Conservation (phyloP, 2,113 vertebrate species). For the Dunckerocampus dactyliophorus region DNA sequence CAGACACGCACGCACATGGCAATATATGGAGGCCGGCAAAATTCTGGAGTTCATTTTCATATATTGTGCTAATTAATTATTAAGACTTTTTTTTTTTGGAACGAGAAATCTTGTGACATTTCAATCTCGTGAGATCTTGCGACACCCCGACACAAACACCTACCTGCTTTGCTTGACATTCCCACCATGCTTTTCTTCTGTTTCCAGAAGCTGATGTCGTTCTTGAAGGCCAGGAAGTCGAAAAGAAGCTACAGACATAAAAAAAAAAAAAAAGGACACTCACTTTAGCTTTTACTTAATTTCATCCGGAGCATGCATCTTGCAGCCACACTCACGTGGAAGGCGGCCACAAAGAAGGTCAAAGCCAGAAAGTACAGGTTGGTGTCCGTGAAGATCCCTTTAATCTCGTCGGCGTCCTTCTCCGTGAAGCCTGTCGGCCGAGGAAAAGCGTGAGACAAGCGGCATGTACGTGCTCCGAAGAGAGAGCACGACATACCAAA, state of each 20-base stretch:
- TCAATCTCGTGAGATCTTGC: no score
- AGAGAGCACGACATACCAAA: constrained; percentile 77
- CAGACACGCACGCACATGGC: no score
- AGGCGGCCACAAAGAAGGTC: constrained; percentile 95
- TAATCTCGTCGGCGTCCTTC: constrained; percentile 96
- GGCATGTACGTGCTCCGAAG: neutral
- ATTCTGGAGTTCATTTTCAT: no score
- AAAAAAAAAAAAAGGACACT: neutral
- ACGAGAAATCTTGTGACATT: no score
- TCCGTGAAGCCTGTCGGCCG: constrained; percentile 86
- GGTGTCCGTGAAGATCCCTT: constrained; percentile 98
- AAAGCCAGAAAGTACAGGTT: constrained; percentile 94
- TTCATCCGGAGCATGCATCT: neutral
- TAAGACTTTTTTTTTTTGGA: no score
- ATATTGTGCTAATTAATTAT: no score
- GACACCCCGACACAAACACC: neutral
- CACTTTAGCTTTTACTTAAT: neutral
- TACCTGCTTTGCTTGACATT: constrained; percentile 98
- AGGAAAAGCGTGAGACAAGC: neutral
- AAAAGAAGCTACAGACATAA: constrained; percentile 83
- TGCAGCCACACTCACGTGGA: constrained; percentile 80
- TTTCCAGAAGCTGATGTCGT: constrained; percentile 99
- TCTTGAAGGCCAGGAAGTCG: constrained; percentile 98
- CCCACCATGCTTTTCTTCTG: constrained; percentile 97
- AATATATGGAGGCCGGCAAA: no score